Conservation (phyloP, 2,113 vertebrate species). For the Syrrhaptes paradoxus region DNA sequence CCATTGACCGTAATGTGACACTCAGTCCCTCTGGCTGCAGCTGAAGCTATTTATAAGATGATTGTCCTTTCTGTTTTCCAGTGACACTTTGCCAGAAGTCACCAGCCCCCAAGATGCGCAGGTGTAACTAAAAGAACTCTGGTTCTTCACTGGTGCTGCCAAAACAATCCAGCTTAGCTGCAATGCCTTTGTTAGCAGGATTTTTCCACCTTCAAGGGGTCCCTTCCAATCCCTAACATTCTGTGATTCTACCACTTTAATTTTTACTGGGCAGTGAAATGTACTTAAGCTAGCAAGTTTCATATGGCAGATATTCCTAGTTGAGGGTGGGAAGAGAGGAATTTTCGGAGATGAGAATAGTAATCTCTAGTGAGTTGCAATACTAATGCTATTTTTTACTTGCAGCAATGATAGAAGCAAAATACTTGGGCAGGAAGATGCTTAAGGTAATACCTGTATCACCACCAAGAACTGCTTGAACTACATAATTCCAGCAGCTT, state of each 20-base stretch:
- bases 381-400: not conserved
- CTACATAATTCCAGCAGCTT: not conserved
- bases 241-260: not conserved
- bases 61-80: not conserved
- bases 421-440: not conserved
- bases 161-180: not conserved
- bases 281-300: not conserved
- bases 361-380: not conserved
- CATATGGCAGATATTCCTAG: not conserved
- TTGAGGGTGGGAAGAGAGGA: not conserved
- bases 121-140: not conserved
- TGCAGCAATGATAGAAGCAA: not conserved
- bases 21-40: not conserved
- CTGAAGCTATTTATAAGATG: not conserved
- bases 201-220: not conserved
- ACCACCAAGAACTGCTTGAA: not conserved
- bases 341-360: not conserved
- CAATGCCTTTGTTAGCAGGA: not conserved
- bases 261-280: not conserved
- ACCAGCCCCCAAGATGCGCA: not conserved
- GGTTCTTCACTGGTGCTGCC: not conserved
- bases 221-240: too few species aligned
- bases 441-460: not conserved
- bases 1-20: not conserved
- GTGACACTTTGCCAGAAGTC: not conserved